phyloP scores from a whole-genome alignment of 2,113 vertebrate species.

The Mesocricetus auratus region DNA sequence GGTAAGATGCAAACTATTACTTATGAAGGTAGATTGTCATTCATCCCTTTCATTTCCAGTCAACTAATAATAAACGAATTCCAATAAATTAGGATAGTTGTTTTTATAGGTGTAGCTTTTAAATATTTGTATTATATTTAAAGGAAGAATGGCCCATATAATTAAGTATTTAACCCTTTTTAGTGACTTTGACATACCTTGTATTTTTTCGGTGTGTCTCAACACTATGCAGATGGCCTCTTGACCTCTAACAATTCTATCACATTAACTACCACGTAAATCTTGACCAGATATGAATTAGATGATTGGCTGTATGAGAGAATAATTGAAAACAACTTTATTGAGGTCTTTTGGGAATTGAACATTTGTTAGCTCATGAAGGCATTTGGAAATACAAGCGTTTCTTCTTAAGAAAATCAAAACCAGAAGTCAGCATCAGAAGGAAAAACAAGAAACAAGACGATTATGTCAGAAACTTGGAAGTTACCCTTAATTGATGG shows the following conservation, averaged over 20 bases:
- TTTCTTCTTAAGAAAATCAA: slow-evolving; percentile 19
- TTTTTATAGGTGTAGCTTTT: background rate
- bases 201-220: background rate
- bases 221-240: background rate
- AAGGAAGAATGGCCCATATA: background rate
- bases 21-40: background rate
- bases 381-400: background rate
- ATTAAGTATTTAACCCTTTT: background rate
- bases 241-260: background rate
- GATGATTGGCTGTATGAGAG: background rate
- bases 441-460: background rate
- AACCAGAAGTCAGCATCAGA: slow-evolving; percentile 14
- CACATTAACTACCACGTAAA: background rate
- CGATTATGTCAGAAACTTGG: background rate
- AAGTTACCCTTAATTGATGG: background rate
- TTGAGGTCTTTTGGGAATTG: background rate
- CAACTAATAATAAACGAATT: slow-evolving; percentile 20
- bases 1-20: background rate
- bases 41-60: background rate
- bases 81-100: background rate
- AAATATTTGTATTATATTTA: background rate
- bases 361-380: slow-evolving; percentile 12
- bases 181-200: background rate
- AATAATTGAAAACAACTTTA: background rate
- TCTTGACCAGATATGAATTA: background rate